A percentile compares a stretch with the other conserved stretches of the same genome.
These are phyloP conservation scores for Acanthosoma haemorrhoidale DNA, from an alignment of 2,888 invertebrate species.

Conservation along the genomic window DNA sequence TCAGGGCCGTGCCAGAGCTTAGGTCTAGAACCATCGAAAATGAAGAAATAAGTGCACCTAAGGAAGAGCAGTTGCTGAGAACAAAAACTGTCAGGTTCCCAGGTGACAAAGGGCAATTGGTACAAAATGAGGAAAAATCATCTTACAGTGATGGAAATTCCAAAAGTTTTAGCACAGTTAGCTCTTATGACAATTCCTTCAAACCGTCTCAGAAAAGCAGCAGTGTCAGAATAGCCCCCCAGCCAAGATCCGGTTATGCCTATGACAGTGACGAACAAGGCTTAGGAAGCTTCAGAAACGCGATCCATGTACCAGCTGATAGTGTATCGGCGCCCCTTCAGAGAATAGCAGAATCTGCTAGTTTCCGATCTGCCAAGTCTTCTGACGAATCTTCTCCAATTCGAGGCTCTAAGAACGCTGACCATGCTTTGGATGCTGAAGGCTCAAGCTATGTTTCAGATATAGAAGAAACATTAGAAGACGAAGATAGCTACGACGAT, in stretches of 20 bases:
- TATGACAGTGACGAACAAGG: neutral
- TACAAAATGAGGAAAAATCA: slow-evolving; percentile 33
- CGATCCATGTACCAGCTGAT: neutral
- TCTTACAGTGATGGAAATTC: slow-evolving; percentile 29
- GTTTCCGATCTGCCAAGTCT: neutral
- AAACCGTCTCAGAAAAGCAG: neutral
- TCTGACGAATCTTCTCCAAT: neutral
- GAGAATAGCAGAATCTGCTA: neutral
- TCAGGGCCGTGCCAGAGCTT: neutral
- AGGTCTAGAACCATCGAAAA: neutral
- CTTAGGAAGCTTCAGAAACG: neutral
- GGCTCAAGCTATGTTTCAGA: slow-evolving; percentile 35
- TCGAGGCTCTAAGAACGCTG: neutral
- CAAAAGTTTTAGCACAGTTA: slow-evolving; percentile 35
- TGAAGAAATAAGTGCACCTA: slow-evolving; percentile 15
- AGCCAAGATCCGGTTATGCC: neutral
- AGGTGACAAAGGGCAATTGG: slow-evolving; percentile 28
- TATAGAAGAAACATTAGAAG: slow-evolving; percentile 29
- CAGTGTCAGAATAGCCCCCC: neutral
- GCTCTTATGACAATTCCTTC: slow-evolving; percentile 33
- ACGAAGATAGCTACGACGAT: slow-evolving; percentile 30
- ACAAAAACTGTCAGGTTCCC: slow-evolving; percentile 35
- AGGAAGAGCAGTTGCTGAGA: slow-evolving; percentile 28
- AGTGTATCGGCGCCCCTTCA: neutral
- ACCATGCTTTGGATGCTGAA: slow-evolving; percentile 34